Evolutionary conservation across 2,113 vertebrate species (phyloP).

Genomic region (Cavia aperea): DNA sequence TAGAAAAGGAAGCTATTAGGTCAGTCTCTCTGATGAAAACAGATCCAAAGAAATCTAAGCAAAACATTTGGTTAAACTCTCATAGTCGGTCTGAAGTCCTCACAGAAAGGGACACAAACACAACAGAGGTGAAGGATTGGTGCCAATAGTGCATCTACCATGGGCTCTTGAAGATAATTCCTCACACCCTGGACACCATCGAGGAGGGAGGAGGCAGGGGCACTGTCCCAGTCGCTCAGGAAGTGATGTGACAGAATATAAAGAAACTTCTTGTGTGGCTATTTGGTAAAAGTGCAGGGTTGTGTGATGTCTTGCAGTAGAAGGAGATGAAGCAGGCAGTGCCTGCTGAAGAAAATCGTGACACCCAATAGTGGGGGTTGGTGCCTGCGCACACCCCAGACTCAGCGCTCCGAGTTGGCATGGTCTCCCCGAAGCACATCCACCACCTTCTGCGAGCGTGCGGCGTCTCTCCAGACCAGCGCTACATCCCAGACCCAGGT

Average conservation of each 20-base stretch:
- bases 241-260: neutral
- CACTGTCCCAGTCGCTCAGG: neutral
- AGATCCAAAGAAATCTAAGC: neutral
- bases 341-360: neutral
- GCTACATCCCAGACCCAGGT: neutral
- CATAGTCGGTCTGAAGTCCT: neutral
- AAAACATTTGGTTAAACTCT: neutral
- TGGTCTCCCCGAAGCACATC: neutral
- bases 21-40: neutral
- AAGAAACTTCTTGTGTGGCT: neutral
- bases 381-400: too few relatives aligned
- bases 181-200: neutral
- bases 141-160: neutral
- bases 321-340: accelerated
- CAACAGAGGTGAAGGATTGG: neutral
- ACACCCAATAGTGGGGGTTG: too few relatives aligned
- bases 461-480: neutral
- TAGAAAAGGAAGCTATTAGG: neutral
- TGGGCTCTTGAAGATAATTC: neutral
- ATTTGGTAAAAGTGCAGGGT: neutral
- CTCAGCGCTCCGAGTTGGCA: too few relatives aligned
- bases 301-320: too few relatives aligned
- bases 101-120: neutral
- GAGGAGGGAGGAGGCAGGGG: neutral
- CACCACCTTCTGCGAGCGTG: neutral